Evolutionary conservation across 2,113 vertebrate species (phyloP).

Genomic region (Lepisosteus osseus): DNA sequence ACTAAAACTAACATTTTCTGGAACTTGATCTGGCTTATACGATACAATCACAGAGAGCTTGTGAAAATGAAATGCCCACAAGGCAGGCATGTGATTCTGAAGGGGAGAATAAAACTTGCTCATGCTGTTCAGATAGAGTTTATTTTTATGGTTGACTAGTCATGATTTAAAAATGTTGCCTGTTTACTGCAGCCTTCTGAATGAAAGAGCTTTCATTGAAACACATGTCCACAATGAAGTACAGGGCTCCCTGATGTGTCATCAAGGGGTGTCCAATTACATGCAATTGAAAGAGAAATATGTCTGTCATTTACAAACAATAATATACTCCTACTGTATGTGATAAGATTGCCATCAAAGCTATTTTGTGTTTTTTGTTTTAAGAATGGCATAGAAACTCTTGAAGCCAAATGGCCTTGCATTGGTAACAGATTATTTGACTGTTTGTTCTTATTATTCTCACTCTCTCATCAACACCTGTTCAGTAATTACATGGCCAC

Average conservation of each 20-base stretch:
- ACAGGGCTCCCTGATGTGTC: conserved; percentile 11
- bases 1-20: too few species aligned
- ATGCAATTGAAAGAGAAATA: neutral
- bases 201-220: neutral
- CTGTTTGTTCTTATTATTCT: conserved; percentile 20
- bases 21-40: neutral
- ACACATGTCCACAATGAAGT: neutral
- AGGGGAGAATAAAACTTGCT: neutral
- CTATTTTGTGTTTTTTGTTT: neutral
- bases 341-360: neutral
- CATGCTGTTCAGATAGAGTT: neutral
- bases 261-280: neutral
- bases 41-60: neutral
- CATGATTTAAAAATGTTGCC: neutral
- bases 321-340: neutral
- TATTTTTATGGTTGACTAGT: conserved; percentile 7
- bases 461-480: conserved; percentile 37
- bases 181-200: conserved; percentile 1
- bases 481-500: conserved; percentile 37
- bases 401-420: neutral
- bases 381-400: neutral
- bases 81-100: neutral
- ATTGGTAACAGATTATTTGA: neutral
- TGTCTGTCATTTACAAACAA: neutral
- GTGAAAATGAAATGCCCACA: neutral